Evolutionary conservation across 2,888 invertebrate species (phyloP).

Genomic region (Drosophila rubida): DNA sequence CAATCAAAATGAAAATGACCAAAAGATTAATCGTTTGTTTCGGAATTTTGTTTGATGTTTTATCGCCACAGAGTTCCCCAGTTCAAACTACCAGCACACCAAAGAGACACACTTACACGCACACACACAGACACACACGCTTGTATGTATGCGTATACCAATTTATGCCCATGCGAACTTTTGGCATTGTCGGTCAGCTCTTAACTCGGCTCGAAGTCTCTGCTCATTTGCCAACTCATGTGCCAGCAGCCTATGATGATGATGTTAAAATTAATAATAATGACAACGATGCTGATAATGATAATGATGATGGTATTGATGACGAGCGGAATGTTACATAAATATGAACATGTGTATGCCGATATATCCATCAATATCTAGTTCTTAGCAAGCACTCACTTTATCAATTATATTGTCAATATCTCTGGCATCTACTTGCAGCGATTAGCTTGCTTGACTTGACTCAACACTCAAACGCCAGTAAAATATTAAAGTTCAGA

Average conservation of each 20-base stretch:
- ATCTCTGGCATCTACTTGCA: too few species aligned
- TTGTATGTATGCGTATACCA: conserved; percentile 8
- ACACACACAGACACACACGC: conserved; percentile 4
- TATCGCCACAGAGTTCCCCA: conserved; percentile 73
- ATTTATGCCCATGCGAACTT: conserved; percentile 57
- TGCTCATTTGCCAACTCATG: conserved; percentile 56
- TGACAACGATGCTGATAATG: conserved; percentile 19
- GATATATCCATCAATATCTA: not conserved
- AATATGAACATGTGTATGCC: not conserved
- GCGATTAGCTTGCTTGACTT: too few species aligned
- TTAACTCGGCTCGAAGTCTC: conserved; percentile 30
- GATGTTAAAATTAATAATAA: conserved; percentile 19
- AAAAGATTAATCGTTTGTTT: conserved; percentile 84
- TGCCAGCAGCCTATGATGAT: conserved; percentile 41
- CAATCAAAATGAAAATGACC: conserved; percentile 84
- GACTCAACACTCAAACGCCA: too few species aligned
- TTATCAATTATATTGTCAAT: too few species aligned
- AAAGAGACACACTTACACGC: conserved; percentile 16
- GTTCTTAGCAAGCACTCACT: too few species aligned
- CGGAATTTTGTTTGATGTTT: conserved; percentile 83
- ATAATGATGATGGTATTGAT: conserved; percentile 30
- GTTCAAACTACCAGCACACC: conserved; percentile 36
- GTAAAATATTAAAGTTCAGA: too few species aligned
- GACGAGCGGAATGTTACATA: conserved; percentile 39
- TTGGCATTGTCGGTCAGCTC: conserved; percentile 58